Base-by-base conservation (phyloP, 2,888 invertebrate genomes). In the Lasioglossum pauxillum region DNA sequence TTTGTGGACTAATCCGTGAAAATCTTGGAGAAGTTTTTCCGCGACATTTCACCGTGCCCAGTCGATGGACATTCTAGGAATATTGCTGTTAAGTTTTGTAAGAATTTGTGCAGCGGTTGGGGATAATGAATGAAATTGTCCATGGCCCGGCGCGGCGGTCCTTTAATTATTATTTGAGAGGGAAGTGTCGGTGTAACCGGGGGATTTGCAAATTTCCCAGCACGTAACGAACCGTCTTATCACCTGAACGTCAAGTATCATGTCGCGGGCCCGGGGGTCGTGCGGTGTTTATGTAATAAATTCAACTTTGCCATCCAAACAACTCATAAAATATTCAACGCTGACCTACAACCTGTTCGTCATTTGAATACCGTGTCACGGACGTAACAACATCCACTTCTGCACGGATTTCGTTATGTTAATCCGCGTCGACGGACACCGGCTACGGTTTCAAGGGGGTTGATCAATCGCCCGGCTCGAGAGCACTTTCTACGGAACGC, bases 251-350 rank as follows among this genome's bases (percentile, higher is more conserved):
- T 72, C 46, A 80, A 84, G 85, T 78, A 84, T 85, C 84, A 80
- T 79, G 74, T 80, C 73, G 77, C 31, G 60, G 53, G 31, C 23
- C 49, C 53, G 41, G 67, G 57, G 46, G 67, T 44, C 72, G 75
- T 71, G 77, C 67, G 69, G 69, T 77, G 77, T 85, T 84, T 80
- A 75, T 77, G 85, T 75, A 80, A 84, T 84, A 85, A 85, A 85
- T 85, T 85, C 85, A 85, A 80, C 84, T 76, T 80, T 67, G 72
- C 84, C 84, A 60, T 84, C 80, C 85, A 84, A 84, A 85, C 85
- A 80, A 80, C 85, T 84, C 85, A 85, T 85, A 84, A 80, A 85
- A 85, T 85, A 85, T 85, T 85, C 85, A 85, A 84, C 83, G 85
- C 69, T 80, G 85, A 80, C 85, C 85, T 53, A 85, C 80, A 85